Conservation (phyloP, 2,797 vertebrate species). For the Coendou prehensilis region DNA sequence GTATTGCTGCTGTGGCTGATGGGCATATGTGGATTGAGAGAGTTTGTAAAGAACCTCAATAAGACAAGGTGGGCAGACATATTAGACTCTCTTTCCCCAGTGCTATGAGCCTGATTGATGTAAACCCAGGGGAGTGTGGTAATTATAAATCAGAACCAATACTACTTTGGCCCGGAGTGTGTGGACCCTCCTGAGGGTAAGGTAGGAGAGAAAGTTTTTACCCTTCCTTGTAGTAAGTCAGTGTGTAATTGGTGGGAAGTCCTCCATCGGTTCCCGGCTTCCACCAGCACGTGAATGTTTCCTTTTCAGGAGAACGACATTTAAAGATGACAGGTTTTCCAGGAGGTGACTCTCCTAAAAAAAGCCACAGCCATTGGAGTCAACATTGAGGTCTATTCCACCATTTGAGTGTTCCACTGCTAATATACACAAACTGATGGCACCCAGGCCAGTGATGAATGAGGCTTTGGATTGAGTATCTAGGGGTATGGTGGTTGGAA, state of each 20-base stretch:
- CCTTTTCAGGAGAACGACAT: constrained; percentile 96
- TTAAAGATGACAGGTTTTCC: constrained; percentile 92
- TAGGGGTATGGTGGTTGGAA: neutral
- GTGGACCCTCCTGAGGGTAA: neutral
- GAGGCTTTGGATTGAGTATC: neutral
- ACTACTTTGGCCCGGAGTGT: neutral
- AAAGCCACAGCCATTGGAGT: constrained; percentile 70
- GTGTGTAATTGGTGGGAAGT: constrained; percentile 92
- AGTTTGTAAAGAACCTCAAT: neutral
- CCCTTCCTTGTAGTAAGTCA: constrained; percentile 95
- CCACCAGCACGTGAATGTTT: constrained; percentile 99
- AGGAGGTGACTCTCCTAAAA: constrained; percentile 89
- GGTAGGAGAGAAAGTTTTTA: constrained; percentile 84
- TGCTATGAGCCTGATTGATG: neutral
- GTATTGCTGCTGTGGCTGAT: neutral
- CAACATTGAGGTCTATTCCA: neutral
- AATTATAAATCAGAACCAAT: neutral
- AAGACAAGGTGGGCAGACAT: neutral
- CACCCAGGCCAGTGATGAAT: neutral
- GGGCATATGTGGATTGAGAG: accelerated
- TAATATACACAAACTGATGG: neutral
- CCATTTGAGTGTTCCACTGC: neutral
- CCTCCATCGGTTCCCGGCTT: constrained; percentile 93
- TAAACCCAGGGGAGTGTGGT: neutral
- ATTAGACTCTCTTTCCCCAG: neutral